A percentile compares a stretch with the other conserved stretches of the same genome.
Conservation (phyloP, 2,797 vertebrate species). For the Anguilla marmorata region DNA sequence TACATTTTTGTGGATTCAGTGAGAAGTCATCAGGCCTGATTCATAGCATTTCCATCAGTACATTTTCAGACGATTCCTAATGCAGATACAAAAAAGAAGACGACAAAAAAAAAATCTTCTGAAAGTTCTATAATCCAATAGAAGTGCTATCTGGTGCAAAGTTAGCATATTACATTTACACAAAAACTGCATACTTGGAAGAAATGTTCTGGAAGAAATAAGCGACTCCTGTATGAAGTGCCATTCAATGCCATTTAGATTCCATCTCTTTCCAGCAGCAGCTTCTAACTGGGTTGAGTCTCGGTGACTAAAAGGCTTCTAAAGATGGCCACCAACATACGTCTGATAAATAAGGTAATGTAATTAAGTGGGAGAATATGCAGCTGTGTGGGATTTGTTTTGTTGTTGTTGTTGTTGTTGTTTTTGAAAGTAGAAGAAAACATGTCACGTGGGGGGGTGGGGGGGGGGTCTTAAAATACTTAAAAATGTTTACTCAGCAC, state of each 20-base stretch:
- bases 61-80: too few species aligned
- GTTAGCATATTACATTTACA: neutral
- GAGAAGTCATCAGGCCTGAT: too few species aligned
- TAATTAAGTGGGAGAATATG: constrained; percentile 9
- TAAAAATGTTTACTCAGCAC: neutral
- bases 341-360: constrained; percentile 21
- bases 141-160: neutral
- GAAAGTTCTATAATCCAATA: neutral
- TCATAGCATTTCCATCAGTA: too few species aligned
- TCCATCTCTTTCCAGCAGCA: neutral
- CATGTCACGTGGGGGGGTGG: too few species aligned
- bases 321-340: neutral
- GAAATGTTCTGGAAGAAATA: neutral
- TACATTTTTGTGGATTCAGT: too few species aligned
- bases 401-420: neutral
- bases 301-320: neutral
- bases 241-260: neutral
- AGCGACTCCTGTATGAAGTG: neutral
- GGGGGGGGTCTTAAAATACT: neutral
- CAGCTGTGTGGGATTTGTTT: neutral
- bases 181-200: neutral
- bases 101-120: neutral
- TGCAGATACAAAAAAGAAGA: too few species aligned
- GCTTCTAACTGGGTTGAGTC: neutral
- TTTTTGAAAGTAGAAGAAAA: neutral